A percentile compares a stretch with the other conserved stretches of the same genome.
Conservation (phyloP, 1,140 invertebrate genomes). For the Calephelis nemesis region DNA sequence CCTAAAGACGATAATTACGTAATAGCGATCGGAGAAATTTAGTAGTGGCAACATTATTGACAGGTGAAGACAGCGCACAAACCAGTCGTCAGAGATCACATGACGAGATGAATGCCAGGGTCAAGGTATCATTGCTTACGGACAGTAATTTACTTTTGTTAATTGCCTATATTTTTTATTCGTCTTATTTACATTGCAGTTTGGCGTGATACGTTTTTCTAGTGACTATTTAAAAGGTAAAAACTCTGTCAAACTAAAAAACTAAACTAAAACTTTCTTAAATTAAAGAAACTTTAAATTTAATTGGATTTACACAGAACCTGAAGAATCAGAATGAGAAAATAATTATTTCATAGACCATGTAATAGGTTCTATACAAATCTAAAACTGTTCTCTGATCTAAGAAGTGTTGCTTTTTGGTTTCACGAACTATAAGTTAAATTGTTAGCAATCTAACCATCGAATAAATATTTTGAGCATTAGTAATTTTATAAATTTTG, state of each 20-base stretch:
- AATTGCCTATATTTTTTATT: slow-evolving; percentile 8
- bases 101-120: slow-evolving; percentile 12
- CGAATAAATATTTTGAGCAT: too few relatives aligned
- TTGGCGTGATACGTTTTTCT: too few relatives aligned
- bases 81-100: slow-evolving; percentile 5
- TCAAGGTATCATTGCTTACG: neutral
- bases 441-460: too few relatives aligned
- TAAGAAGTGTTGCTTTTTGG: fast-evolving
- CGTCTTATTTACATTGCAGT: neutral
- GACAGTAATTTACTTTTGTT: slow-evolving; percentile 15
- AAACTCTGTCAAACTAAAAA: too few relatives aligned
- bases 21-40: neutral
- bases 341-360: too few relatives aligned
- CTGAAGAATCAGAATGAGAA: too few relatives aligned
- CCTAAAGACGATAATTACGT: too few relatives aligned
- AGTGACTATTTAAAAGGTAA: too few relatives aligned
- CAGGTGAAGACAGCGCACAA: neutral
- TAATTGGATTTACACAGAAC: too few relatives aligned
- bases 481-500: too few relatives aligned
- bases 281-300: neutral
- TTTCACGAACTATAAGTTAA: too few relatives aligned
- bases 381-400: neutral
- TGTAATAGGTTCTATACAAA: neutral
- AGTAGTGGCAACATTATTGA: neutral
- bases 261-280: neutral